Evolutionary conservation across 2,797 vertebrate genomes (phyloP).

Genomic region (Sebastes jordani): DNA sequence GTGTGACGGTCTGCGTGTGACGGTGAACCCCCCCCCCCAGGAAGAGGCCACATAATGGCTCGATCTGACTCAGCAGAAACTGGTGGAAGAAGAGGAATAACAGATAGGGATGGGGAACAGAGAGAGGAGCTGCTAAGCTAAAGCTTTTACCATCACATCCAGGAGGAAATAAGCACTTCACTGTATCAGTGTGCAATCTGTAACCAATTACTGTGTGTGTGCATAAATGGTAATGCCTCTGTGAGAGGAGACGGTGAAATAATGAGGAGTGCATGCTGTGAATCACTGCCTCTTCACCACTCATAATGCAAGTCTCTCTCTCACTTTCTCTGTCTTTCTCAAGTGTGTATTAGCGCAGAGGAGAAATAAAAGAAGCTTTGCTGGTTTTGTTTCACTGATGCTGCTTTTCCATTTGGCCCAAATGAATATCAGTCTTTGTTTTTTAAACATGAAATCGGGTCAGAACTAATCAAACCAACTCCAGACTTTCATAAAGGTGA

Average conservation of each 20-base stretch:
- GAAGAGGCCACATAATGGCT: slow-evolving; percentile 65
- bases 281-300: slow-evolving; percentile 63
- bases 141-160: slow-evolving; percentile 53
- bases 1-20: slow-evolving; percentile 2
- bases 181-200: slow-evolving; percentile 65
- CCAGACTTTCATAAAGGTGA: slow-evolving; percentile 22
- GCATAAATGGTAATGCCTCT: slow-evolving; percentile 63
- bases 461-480: slow-evolving; percentile 46
- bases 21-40: background rate
- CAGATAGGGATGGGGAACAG: background rate
- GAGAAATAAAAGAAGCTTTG: slow-evolving; percentile 42
- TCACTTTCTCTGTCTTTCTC: slow-evolving; percentile 34
- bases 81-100: slow-evolving; percentile 15
- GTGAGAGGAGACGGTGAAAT: slow-evolving; percentile 56
- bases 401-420: slow-evolving; percentile 28
- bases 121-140: slow-evolving; percentile 9
- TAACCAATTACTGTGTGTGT: slow-evolving; percentile 63
- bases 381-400: slow-evolving; percentile 31
- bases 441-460: slow-evolving; percentile 39
- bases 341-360: slow-evolving; percentile 38
- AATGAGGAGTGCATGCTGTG: slow-evolving; percentile 57
- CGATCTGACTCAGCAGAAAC: slow-evolving; percentile 71
- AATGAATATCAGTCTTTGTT: slow-evolving; percentile 59
- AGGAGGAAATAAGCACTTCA: slow-evolving; percentile 59
- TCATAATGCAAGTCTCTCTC: slow-evolving; percentile 52